Conservation (phyloP, 2,797 vertebrate genomes). For the Oreortyx pictus region DNA sequence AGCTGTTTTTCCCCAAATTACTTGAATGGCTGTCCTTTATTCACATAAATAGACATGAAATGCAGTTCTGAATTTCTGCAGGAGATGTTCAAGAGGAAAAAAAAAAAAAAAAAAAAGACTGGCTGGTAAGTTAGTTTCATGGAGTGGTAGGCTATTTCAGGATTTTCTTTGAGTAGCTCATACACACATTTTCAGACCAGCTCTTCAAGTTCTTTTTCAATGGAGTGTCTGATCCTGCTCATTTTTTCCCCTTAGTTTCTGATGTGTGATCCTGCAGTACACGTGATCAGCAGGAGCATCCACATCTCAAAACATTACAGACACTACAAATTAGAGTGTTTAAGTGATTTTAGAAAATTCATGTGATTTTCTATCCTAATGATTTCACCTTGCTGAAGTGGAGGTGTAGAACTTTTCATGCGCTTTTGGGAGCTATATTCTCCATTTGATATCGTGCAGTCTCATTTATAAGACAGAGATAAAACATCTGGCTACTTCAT, state of each 20-base stretch:
- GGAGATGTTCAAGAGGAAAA: neutral
- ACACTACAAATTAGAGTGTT: neutral
- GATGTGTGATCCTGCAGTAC: neutral
- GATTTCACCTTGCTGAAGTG: neutral
- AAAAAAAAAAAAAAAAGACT: neutral
- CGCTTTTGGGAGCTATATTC: slow-evolving; percentile 5
- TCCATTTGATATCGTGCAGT: neutral
- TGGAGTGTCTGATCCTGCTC: neutral
- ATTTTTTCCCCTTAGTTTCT: neutral
- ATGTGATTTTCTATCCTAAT: neutral
- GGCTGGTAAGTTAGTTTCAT: neutral
- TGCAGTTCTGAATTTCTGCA: neutral
- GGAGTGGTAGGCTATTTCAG: neutral
- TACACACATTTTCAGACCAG: neutral
- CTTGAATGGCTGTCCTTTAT: neutral
- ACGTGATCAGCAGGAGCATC: neutral
- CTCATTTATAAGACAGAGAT: slow-evolving; percentile 17
- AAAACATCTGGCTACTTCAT: slow-evolving; percentile 47
- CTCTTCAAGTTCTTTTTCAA: neutral
- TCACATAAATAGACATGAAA: neutral
- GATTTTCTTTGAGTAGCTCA: neutral
- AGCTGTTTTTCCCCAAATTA: neutral
- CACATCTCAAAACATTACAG: neutral
- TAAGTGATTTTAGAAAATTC: neutral
- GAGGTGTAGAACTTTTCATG: neutral